Evolutionary conservation across 2,113 vertebrate species (phyloP).

Genomic region (Mirza zaza): DNA sequence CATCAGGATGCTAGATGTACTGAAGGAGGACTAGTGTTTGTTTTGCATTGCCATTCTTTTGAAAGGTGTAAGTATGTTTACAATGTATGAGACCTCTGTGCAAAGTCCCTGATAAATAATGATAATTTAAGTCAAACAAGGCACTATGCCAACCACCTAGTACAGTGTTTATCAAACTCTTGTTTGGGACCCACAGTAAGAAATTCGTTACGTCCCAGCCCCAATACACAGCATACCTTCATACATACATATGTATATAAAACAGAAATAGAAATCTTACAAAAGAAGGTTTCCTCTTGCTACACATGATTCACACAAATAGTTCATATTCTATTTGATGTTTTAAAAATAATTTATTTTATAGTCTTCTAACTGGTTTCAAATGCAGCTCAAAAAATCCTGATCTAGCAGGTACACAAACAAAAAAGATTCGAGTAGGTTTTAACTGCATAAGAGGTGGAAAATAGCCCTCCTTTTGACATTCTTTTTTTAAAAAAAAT

Average conservation of each 20-base stretch:
- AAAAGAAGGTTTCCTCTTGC: neutral
- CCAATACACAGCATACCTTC: neutral
- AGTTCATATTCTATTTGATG: neutral
- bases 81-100: neutral
- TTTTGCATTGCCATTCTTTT: neutral
- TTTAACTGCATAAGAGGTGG: neutral
- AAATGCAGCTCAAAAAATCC: neutral
- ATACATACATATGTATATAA: neutral
- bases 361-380: neutral
- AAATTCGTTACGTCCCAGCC: neutral
- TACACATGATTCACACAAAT: neutral
- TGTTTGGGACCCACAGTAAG: neutral
- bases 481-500: constrained; percentile 17
- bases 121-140: neutral
- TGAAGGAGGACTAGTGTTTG: neutral
- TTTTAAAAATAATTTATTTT: neutral
- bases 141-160: neutral
- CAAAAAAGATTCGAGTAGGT: neutral
- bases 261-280: neutral
- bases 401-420: neutral
- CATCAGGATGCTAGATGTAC: neutral
- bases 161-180: neutral
- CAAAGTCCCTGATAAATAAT: neutral
- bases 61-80: neutral
- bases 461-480: neutral